Evolutionary conservation across 2,888 invertebrate species (phyloP).

Genomic region (Sisyra nigra): DNA sequence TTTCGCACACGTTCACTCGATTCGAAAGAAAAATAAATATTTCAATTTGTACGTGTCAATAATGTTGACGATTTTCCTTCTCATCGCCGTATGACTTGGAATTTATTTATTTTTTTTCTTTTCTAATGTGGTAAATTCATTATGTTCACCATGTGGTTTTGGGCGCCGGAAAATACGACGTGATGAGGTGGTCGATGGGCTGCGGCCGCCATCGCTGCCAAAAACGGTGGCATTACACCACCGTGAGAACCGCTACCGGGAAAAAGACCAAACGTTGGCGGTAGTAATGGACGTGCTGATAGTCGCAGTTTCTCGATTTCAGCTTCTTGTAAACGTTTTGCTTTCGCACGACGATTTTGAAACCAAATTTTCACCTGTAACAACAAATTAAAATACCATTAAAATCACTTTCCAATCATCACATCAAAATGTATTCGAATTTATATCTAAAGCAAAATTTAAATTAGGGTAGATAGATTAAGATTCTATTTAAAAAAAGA

Average conservation of each 20-base stretch:
- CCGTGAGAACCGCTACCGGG: slow-evolving; percentile 43
- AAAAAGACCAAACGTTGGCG: slow-evolving; percentile 55
- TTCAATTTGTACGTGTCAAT: too few species aligned
- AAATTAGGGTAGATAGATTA: too few species aligned
- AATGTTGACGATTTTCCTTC: too few species aligned
- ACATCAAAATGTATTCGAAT: too few species aligned
- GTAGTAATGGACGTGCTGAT: slow-evolving; percentile 63
- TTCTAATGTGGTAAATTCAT: slow-evolving; percentile 38
- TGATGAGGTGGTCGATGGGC: slow-evolving; percentile 39
- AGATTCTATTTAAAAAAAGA: too few species aligned
- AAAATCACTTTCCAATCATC: too few species aligned
- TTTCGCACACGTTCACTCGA: too few species aligned
- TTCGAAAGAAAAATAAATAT: too few species aligned
- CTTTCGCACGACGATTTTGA: slow-evolving; percentile 77
- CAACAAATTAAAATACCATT: slow-evolving; percentile 8
- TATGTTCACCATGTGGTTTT: slow-evolving; percentile 38
- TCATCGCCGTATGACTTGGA: background rate
- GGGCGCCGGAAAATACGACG: slow-evolving; percentile 37
- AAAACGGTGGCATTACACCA: slow-evolving; percentile 39
- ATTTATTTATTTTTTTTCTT: background rate
- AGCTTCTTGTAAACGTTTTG: slow-evolving; percentile 91
- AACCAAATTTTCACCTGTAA: slow-evolving; percentile 61
- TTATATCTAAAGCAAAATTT: too few species aligned
- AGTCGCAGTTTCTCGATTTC: slow-evolving; percentile 81
- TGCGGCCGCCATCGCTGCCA: slow-evolving; percentile 47